These are phyloP conservation scores for Eucera pruinosa DNA, from an alignment of 2,888 invertebrate species.

Conservation along the genomic window DNA sequence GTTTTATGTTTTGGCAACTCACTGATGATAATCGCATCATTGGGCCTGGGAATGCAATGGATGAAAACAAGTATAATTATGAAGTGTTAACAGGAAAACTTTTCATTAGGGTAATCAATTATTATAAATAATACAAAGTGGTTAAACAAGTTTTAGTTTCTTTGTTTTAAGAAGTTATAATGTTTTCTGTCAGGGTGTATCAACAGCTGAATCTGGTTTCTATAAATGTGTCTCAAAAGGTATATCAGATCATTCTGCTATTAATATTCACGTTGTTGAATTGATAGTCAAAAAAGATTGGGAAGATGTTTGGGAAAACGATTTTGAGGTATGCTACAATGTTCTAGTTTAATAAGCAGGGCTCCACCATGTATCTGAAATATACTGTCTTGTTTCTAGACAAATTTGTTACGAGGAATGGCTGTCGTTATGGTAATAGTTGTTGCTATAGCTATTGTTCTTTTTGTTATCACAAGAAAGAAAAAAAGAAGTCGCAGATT, in stretches of 20 bases:
- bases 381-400: conserved; percentile 66
- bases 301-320: conserved; percentile 81
- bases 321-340: conserved; percentile 79
- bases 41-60: conserved; percentile 87
- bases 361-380: conserved; percentile 17
- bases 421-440: conserved; percentile 78
- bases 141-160: background rate
- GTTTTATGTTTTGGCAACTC: conserved; percentile 89
- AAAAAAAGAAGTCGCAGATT: conserved; percentile 73
- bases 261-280: conserved; percentile 86
- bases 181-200: conserved; percentile 85
- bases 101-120: conserved; percentile 86
- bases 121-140: background rate
- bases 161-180: conserved; percentile 20
- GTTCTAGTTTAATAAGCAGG: background rate
- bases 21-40: conserved; percentile 86
- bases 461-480: conserved; percentile 75
- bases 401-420: conserved; percentile 79
- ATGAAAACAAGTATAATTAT: conserved; percentile 88
- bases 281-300: conserved; percentile 86
- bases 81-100: conserved; percentile 89
- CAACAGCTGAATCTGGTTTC: conserved; percentile 87
- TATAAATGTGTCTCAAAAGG: conserved; percentile 88
- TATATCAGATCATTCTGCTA: conserved; percentile 85
- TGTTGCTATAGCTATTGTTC: conserved; percentile 76